A percentile compares a stretch with the other conserved stretches of the same genome.
Evolutionary conservation across 2,888 invertebrate species (phyloP).

Genomic region (Phasia obesa): DNA sequence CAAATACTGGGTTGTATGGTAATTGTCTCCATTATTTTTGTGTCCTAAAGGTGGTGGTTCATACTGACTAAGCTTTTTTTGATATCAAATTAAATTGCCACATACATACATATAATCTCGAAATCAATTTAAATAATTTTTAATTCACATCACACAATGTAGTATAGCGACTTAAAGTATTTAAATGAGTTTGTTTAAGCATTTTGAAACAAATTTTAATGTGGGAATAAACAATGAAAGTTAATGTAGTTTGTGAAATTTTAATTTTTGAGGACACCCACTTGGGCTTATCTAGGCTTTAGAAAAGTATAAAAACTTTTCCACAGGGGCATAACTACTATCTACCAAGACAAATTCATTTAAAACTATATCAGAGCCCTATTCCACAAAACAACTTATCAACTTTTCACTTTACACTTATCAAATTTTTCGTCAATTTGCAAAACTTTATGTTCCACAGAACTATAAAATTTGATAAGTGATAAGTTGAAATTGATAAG

Average conservation of each 20-base stretch:
- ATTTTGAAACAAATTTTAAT: neutral
- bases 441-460: no score
- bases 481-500: no score
- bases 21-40: constrained; percentile 48
- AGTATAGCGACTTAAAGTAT: constrained; percentile 14
- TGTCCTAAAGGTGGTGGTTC: constrained; percentile 15
- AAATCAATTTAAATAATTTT: constrained; percentile 39
- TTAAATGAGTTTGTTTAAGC: neutral
- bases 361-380: no score
- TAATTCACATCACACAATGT: neutral
- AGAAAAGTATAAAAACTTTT: no score
- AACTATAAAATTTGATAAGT: no score
- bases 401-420: no score
- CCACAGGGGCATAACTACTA: no score
- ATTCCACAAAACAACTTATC: no score
- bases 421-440: no score
- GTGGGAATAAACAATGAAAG: neutral
- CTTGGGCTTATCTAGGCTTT: no score
- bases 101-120: constrained; percentile 38
- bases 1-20: constrained; percentile 30
- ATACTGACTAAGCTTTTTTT: constrained; percentile 53
- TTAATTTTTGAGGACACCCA: no score
- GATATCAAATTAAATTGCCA: constrained; percentile 34
- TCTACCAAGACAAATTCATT: no score
- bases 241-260: neutral